Percentiles rank a stretch among this genome's conserved stretches.
Conservation (phyloP, 2,797 vertebrate genomes). For the Galago senegalensis region DNA sequence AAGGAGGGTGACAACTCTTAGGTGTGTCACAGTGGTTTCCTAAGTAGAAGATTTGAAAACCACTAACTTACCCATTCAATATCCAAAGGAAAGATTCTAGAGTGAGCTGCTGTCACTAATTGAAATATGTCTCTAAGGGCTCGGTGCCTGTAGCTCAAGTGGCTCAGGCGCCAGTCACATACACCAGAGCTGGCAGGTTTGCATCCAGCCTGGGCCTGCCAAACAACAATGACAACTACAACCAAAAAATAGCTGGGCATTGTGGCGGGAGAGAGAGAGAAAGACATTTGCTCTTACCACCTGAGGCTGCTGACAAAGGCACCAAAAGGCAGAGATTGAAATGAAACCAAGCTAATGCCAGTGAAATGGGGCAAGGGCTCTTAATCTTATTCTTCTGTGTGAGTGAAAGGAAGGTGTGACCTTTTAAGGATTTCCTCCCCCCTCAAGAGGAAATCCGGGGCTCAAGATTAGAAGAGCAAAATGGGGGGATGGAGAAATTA, state of each 20-base stretch:
- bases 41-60: not conserved
- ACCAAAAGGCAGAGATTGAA: not conserved
- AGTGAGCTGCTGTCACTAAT: not conserved
- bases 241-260: too few species aligned
- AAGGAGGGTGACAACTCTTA: not conserved
- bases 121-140: not conserved
- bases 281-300: not conserved
- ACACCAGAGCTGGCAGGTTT: too few species aligned
- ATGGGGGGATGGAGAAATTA: not conserved
- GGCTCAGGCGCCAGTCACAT: too few species aligned
- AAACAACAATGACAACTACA: too few species aligned
- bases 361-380: not conserved
- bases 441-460: too few species aligned
- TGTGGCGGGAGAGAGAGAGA: not conserved
- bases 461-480: not conserved
- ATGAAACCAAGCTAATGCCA: not conserved
- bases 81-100: not conserved
- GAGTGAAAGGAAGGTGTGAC: not conserved
- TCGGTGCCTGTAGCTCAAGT: too few species aligned
- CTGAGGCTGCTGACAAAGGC: not conserved
- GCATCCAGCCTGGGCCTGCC: too few species aligned
- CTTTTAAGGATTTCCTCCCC: not conserved
- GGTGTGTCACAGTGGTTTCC: not conserved
- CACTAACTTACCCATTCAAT: not conserved
- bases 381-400: not conserved